Base-by-base conservation (phyloP, 2,797 vertebrate species). In the Enteromius afrohamiltoni region DNA sequence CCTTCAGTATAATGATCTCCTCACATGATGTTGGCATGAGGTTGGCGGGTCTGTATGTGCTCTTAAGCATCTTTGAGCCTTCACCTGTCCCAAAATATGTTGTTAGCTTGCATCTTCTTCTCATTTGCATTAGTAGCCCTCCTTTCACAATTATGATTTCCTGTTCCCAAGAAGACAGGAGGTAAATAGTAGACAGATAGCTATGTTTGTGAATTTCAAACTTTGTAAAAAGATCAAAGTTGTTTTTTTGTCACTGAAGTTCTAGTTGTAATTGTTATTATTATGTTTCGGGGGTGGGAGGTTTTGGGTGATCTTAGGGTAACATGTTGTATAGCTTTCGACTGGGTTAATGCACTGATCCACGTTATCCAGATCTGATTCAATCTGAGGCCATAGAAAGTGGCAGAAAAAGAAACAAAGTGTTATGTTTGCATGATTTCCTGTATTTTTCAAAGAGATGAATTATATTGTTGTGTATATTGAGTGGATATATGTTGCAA, bases 391-490 rank as follows among this genome's bases (percentile, higher is more conserved):
- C 81, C 84, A 90, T 90, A 93, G 90, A 91, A 93, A 90, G 91
- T 88, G 92, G 93, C 91, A 91, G 90, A 91, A 92, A 87, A 83
- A 91, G 91, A 87, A 92, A 86, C 71, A 86, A 93, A 91, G 89
- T 93, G 91, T 94, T 94, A 94, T 94, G 94, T 95, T 95, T 96
- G 95, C 95, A 96, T 96, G 95, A 94, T 89, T 93, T 93, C 91
- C 89, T 95, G 93, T 95, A 94, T 93, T 94, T 95, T 92, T 87
- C 67, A 92, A 94, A n/a, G 87, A 94, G 90, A 92, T 90, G 86
- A 93, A 93, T 91, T 93, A 90, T 95, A 93, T 94, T 89, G 91
- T 94, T 93, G 93, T 95, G 94, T 94, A 92, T 89, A 93, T 91
- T 93, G 91, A 94, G 92, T 94, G 93, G 92, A 89, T 86, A 84